A percentile compares a stretch with the other conserved stretches of the same genome.
Evolutionary conservation across 1,140 invertebrate species (phyloP).

Genomic region (Anthonomus grandis): DNA sequence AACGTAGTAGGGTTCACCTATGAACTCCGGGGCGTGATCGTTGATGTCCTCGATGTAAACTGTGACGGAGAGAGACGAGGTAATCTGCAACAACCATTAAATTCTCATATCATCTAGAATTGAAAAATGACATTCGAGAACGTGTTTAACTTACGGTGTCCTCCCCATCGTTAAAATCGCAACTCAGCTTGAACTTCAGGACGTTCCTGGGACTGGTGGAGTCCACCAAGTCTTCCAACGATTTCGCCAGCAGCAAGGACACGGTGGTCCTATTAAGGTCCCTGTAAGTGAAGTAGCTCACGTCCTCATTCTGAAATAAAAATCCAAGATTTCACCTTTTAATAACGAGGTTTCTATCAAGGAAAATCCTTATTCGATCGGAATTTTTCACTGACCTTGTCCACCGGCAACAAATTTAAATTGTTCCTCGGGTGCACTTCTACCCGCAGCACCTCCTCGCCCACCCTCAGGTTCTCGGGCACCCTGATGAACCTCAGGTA

Average conservation of each 20-base stretch:
- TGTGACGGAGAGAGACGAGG: slow-evolving; percentile 76
- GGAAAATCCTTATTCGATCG: neutral
- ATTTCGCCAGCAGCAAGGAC: slow-evolving; percentile 67
- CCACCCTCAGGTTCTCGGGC: slow-evolving; percentile 64
- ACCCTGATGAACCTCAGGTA: slow-evolving; percentile 74
- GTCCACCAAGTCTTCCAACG: slow-evolving; percentile 76
- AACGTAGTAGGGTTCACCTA: slow-evolving; percentile 72
- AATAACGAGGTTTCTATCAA: neutral
- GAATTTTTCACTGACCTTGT: slow-evolving; percentile 55
- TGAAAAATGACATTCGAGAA: neutral
- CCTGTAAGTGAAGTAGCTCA: slow-evolving; percentile 63
- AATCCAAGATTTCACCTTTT: neutral
- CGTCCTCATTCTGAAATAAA: slow-evolving; percentile 35
- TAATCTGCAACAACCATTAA: slow-evolving; percentile 53
- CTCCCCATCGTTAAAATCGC: slow-evolving; percentile 59
- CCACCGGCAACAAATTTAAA: slow-evolving; percentile 66
- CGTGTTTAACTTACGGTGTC: slow-evolving; percentile 55
- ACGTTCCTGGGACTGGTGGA: slow-evolving; percentile 74
- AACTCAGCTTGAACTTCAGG: slow-evolving; percentile 73
- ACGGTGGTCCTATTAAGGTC: slow-evolving; percentile 71
- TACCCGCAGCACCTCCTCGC: slow-evolving; percentile 66
- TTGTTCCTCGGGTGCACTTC: slow-evolving; percentile 72
- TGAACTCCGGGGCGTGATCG: slow-evolving; percentile 71
- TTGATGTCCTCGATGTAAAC: slow-evolving; percentile 84
- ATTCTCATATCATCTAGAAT: too few relatives aligned